Evolutionary conservation across 2,113 vertebrate genomes (phyloP).

Genomic region (Ranitomeya imitator): DNA sequence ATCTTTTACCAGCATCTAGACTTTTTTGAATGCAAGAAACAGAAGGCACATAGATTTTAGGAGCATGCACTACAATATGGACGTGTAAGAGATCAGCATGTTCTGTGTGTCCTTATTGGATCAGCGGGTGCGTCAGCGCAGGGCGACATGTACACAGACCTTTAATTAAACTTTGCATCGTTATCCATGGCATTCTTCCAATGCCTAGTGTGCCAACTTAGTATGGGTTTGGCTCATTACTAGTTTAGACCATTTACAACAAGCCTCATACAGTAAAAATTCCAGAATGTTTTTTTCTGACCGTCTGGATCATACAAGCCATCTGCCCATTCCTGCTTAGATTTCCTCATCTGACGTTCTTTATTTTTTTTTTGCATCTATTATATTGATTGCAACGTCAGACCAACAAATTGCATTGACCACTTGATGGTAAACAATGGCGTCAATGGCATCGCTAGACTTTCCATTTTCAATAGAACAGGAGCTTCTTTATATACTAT

Average conservation of each 20-base stretch:
- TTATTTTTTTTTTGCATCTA: neutral
- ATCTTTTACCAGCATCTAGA: too few species aligned
- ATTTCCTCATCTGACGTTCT: neutral
- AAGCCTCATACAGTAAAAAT: neutral
- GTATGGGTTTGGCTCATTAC: neutral
- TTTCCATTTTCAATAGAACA: neutral
- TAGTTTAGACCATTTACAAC: neutral
- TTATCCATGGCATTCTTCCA: neutral
- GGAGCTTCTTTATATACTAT: neutral
- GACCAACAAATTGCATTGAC: neutral
- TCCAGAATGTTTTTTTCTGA: neutral
- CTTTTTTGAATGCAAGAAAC: too few species aligned
- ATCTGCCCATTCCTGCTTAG: neutral
- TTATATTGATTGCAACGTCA: neutral
- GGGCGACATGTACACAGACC: neutral
- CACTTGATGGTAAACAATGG: neutral
- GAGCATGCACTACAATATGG: neutral
- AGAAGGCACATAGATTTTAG: too few species aligned
- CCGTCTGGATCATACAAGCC: neutral
- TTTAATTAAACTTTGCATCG: neutral
- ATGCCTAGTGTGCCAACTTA: neutral
- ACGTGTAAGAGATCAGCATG: neutral
- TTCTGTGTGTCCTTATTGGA: neutral
- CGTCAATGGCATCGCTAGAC: neutral
- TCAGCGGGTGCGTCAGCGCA: neutral